Evolutionary conservation across 37 sponge, comb jelly and placozoan species (phyloP).

Genomic region (Cladorhizidae sp.): DNA sequence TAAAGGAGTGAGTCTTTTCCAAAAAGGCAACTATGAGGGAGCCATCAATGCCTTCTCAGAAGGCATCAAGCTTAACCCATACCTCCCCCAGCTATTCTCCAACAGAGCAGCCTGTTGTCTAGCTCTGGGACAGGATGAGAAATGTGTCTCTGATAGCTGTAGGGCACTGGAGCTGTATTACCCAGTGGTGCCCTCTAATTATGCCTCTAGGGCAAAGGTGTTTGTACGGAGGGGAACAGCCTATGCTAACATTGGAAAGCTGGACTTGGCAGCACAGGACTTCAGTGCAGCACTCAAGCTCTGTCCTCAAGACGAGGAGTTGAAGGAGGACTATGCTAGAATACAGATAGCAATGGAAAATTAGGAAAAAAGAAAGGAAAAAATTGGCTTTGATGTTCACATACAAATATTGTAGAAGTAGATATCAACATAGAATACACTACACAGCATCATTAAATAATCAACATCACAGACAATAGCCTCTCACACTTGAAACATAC

Average conservation of each 20-base stretch:
- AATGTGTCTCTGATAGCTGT: slow-evolving; percentile 72
- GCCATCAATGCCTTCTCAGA: slow-evolving; percentile 94
- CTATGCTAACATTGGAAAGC: slow-evolving; percentile 58
- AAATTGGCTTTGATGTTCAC: no score
- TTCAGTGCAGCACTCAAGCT: slow-evolving; percentile 74
- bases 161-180: slow-evolving; percentile 83
- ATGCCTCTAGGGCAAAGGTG: slow-evolving; percentile 68
- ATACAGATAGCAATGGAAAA: slow-evolving; percentile 17
- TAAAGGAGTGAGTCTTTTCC: slow-evolving; percentile 86
- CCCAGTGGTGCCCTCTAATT: slow-evolving; percentile 86
- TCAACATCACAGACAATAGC: no score
- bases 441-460: no score
- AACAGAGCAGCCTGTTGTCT: slow-evolving; percentile 87
- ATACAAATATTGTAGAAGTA: no score
- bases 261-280: slow-evolving; percentile 74
- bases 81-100: slow-evolving; percentile 82
- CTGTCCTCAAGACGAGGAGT: slow-evolving; percentile 29
- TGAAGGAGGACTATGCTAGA: slow-evolving; percentile 58
- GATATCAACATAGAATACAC: no score
- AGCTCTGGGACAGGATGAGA: slow-evolving; percentile 45
- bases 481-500: no score
- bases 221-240: slow-evolving; percentile 91
- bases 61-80: slow-evolving; percentile 76
- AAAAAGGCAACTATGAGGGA: slow-evolving; percentile 76
- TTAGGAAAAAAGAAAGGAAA: not conserved